These are phyloP conservation scores for Sarcophaga subvicina DNA, from an alignment of 2,888 invertebrate genomes.

Conservation along the genomic window DNA sequence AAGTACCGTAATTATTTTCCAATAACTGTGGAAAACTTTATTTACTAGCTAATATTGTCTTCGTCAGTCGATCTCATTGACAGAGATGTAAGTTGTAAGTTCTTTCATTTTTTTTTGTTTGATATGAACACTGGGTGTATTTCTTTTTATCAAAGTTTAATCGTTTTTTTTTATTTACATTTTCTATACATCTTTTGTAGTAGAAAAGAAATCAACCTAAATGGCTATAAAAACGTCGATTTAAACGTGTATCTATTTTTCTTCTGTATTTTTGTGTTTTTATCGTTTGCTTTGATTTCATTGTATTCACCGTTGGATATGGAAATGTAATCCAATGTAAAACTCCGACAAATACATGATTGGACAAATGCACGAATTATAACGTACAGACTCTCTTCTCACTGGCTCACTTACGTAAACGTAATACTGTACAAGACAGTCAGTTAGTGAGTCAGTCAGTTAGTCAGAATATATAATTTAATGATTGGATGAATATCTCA, in stretches of 20 bases:
- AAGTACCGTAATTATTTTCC: too few relatives aligned
- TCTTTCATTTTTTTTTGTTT: constrained; percentile 11
- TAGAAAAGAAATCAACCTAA: constrained; percentile 77
- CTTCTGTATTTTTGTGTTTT: constrained; percentile 73
- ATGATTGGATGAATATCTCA: constrained; percentile 56
- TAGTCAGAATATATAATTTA: constrained; percentile 36
- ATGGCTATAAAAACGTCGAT: constrained; percentile 78
- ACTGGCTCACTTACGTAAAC: too few relatives aligned
- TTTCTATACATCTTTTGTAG: constrained; percentile 56
- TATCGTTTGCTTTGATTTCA: constrained; percentile 25
- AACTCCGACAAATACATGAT: not conserved
- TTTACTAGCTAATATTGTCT: too few relatives aligned
- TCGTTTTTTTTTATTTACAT: constrained; percentile 11
- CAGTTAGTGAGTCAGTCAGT: not conserved
- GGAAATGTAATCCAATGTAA: constrained; percentile 74
- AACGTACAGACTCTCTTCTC: too few relatives aligned
- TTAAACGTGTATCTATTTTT: constrained; percentile 77
- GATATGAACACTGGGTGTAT: constrained; percentile 38
- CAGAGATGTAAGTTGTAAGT: constrained; percentile 6
- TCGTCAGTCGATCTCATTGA: not conserved
- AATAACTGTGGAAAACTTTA: too few relatives aligned
- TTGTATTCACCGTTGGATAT: constrained; percentile 72
- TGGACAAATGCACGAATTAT: not conserved
- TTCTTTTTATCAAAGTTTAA: constrained; percentile 37
- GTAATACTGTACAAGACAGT: not conserved